These are phyloP conservation scores for Lepidostoma basale DNA, from an alignment of 1,140 invertebrate species.

Conservation along the genomic window DNA sequence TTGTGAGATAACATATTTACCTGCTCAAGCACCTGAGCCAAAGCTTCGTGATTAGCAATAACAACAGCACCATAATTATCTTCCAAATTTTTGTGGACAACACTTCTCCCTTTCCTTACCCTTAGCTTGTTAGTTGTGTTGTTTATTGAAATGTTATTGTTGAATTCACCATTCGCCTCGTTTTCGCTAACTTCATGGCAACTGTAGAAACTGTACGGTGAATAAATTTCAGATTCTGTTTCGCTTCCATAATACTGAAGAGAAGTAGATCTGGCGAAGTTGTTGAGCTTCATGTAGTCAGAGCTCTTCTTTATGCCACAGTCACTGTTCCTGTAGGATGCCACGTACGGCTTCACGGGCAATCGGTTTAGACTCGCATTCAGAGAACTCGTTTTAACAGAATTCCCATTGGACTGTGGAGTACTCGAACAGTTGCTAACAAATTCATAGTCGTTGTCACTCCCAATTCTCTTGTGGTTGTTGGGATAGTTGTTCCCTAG, in stretches of 20 bases:
- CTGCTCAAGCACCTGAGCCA: constrained; percentile 83
- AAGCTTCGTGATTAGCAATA: constrained; percentile 85
- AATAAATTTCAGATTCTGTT: constrained; percentile 80
- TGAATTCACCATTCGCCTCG: constrained; percentile 53
- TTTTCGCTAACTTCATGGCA: constrained; percentile 57
- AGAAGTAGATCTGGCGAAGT: constrained; percentile 62
- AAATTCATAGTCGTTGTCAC: constrained; percentile 70
- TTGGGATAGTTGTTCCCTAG: constrained; percentile 19
- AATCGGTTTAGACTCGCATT: constrained; percentile 11
- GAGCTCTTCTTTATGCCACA: constrained; percentile 40
- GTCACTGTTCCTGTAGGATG: constrained; percentile 42
- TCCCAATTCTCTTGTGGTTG: constrained; percentile 56
- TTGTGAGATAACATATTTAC: constrained; percentile 48
- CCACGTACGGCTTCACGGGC: constrained; percentile 29
- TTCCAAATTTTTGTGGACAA: constrained; percentile 81
- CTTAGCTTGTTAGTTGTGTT: constrained; percentile 68
- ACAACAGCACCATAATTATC: constrained; percentile 88
- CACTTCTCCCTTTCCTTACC: constrained; percentile 75
- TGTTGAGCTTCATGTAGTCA: constrained; percentile 56
- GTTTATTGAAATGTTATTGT: constrained; percentile 55
- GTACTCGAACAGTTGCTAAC: constrained; percentile 54
- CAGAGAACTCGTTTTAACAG: constrained; percentile 24
- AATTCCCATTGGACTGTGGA: constrained; percentile 12
- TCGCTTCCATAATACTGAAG: constrained; percentile 81
- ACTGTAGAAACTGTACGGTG: constrained; percentile 78